These are phyloP conservation scores for Pangasius macronema DNA, from an alignment of 2,797 vertebrate species.

Conservation along the genomic window DNA sequence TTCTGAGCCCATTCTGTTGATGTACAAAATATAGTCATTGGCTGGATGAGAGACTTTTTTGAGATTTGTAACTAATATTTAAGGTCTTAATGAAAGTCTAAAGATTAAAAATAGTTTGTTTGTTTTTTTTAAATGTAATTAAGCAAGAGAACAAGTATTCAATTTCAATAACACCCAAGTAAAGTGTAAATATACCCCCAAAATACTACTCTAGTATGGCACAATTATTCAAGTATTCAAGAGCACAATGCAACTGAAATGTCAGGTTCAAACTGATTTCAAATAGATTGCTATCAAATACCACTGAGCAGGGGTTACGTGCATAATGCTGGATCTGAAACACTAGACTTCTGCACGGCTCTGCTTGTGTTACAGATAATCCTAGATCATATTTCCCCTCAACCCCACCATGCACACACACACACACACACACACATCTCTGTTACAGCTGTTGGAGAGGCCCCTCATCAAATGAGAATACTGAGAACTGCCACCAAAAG, in stretches of 20 bases:
- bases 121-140: background rate
- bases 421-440: background rate
- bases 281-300: background rate
- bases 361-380: slow-evolving; percentile 34
- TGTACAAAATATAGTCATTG: background rate
- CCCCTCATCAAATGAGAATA: slow-evolving; percentile 28
- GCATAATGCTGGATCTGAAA: slow-evolving; percentile 13
- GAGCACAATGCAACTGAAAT: background rate
- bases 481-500: slow-evolving; percentile 35
- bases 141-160: background rate
- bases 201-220: background rate
- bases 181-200: background rate
- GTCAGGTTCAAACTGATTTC: background rate
- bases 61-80: background rate
- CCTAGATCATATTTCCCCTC: slow-evolving; percentile 24
- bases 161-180: background rate
- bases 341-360: slow-evolving; percentile 13
- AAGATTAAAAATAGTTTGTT: background rate
- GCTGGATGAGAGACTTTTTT: background rate
- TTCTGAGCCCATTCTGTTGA: background rate
- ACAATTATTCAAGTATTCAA: background rate
- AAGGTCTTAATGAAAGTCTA: background rate
- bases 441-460: slow-evolving; percentile 5
- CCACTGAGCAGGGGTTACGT: background rate
- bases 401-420: background rate